These are phyloP conservation scores for Anableps anableps DNA, from an alignment of 2,797 vertebrate genomes.

Conservation along the genomic window DNA sequence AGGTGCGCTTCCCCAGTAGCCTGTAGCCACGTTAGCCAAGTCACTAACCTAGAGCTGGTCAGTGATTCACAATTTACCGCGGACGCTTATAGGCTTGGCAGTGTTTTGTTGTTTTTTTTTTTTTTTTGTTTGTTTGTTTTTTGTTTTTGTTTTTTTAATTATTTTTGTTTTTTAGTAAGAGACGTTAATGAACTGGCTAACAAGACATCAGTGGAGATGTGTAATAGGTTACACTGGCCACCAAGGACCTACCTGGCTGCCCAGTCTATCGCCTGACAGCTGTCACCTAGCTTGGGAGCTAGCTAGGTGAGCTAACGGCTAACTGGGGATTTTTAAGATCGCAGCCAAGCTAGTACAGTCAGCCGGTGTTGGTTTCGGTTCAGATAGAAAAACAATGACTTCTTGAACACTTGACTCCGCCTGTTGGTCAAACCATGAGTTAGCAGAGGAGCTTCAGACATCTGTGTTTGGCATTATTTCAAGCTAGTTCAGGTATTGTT, in stretches of 20 bases:
- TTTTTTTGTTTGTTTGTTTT: no score
- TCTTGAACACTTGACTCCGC: slow-evolving; percentile 26
- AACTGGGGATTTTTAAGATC: slow-evolving; percentile 37
- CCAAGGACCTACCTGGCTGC: slow-evolving; percentile 56
- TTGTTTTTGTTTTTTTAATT: no score
- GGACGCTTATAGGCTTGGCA: slow-evolving; percentile 10
- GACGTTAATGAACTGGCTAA: neutral
- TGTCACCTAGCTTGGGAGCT: slow-evolving; percentile 67
- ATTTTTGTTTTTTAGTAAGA: neutral
- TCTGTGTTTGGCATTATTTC: slow-evolving; percentile 36
- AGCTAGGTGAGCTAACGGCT: slow-evolving; percentile 64
- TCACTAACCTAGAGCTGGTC: slow-evolving; percentile 27
- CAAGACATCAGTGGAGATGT: slow-evolving; percentile 50
- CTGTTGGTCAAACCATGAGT: slow-evolving; percentile 47
- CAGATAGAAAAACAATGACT: slow-evolving; percentile 21
- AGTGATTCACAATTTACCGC: slow-evolving; percentile 15
- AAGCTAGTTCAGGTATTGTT: slow-evolving; percentile 44
- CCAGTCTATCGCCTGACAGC: slow-evolving; percentile 69
- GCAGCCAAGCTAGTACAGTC: slow-evolving; percentile 11
- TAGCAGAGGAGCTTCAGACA: slow-evolving; percentile 25
- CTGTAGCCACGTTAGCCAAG: slow-evolving; percentile 61
- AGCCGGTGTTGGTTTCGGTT: slow-evolving; percentile 21
- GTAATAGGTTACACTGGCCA: slow-evolving; percentile 54
- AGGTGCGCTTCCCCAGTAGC: slow-evolving; percentile 18
- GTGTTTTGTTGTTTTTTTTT: neutral